Evolutionary conservation across 2,888 invertebrate species (phyloP).

Genomic region (Caradrina kadenii): DNA sequence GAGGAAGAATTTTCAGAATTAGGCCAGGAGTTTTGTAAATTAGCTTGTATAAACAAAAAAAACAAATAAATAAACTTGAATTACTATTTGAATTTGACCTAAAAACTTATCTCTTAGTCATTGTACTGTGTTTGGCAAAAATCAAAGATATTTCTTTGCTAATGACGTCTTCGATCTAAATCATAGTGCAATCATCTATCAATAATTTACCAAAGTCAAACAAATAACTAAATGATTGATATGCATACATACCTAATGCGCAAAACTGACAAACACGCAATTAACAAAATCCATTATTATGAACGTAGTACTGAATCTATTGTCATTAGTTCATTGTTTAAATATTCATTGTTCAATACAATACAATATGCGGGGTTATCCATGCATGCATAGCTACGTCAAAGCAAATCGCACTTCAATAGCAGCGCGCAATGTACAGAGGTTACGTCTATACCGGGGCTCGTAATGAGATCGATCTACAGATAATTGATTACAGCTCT

Average conservation of each 20-base stretch:
- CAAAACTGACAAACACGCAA: background rate
- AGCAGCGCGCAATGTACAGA: background rate
- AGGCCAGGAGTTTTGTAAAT: too few species aligned
- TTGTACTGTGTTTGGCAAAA: too few species aligned
- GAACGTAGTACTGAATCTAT: background rate
- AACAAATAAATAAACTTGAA: too few species aligned
- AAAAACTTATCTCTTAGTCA: too few species aligned
- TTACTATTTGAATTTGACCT: too few species aligned
- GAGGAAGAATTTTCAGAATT: too few species aligned
- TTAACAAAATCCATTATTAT: conserved; percentile 9
- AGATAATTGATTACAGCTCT: conserved; percentile 15
- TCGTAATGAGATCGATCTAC: conserved; percentile 50
- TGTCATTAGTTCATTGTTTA: conserved; percentile 38
- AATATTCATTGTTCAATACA: conserved; percentile 45
- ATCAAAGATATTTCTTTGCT: too few species aligned
- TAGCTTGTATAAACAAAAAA: too few species aligned
- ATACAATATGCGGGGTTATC: conserved; percentile 40
- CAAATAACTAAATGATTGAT: background rate
- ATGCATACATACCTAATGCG: too few species aligned
- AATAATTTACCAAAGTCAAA: background rate
- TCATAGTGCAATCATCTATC: background rate
- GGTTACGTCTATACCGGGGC: background rate
- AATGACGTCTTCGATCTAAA: background rate
- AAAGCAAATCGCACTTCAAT: conserved; percentile 28
- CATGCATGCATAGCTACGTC: conserved; percentile 28